phyloP scores from a whole-genome alignment of 2,888 invertebrate species.

The Sarcophaga carnaria region DNA sequence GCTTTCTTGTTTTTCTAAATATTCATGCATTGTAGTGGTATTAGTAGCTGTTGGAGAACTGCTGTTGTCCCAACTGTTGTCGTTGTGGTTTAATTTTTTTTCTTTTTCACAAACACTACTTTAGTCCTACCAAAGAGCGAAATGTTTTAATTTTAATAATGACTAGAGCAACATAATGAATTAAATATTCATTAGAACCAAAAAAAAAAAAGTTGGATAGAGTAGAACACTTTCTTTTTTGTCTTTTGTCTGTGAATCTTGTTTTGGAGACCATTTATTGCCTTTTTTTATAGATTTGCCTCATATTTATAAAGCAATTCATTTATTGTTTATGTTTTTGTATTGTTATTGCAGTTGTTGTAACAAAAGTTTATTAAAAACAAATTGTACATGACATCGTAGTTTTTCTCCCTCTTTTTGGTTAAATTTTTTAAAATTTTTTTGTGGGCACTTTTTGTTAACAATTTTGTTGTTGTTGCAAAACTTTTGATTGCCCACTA shows the following conservation, averaged over 20 bases:
- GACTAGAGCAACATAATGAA: conserved; percentile 50
- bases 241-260: no score
- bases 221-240: not conserved
- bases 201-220: not conserved
- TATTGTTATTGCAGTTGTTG: conserved; percentile 22
- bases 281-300: not conserved
- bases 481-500: no score
- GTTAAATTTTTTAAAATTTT: no score
- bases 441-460: no score
- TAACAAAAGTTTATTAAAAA: conserved; percentile 17
- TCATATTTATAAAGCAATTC: not conserved
- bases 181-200: conserved; percentile 46
- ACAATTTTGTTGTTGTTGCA: no score
- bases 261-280: no score
- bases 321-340: conserved; percentile 11
- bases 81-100: conserved; percentile 13
- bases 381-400: conserved; percentile 17
- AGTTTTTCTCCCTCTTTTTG: not conserved
- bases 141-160: conserved; percentile 17
- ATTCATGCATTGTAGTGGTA: not conserved
- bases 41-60: not conserved
- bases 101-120: not conserved
- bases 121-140: not conserved
- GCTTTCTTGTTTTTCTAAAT: not conserved
- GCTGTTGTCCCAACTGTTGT: conserved; percentile 14